Percentiles rank a stretch among this genome's conserved stretches.
Conservation (phyloP, 2,888 invertebrate genomes). For the Pseudolycoriella hygida region DNA sequence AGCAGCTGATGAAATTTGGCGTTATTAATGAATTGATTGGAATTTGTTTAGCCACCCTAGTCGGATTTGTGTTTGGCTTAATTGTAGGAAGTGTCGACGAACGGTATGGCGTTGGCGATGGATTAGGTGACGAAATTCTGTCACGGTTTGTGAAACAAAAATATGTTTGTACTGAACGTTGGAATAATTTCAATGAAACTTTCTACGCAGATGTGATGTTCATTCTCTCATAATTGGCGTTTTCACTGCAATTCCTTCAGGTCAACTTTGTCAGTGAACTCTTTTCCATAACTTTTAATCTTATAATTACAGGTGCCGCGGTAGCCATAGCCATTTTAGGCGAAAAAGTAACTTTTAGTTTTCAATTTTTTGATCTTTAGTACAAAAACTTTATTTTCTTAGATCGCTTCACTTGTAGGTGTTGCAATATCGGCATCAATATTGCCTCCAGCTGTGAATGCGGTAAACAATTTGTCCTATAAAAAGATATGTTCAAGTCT, state of each 20-base stretch:
- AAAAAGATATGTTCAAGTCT: too few species aligned
- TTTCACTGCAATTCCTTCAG: constrained; percentile 55
- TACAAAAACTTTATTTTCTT: too few species aligned
- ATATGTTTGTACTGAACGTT: background rate
- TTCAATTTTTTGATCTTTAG: too few species aligned
- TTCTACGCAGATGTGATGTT: constrained; percentile 34
- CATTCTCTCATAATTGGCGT: constrained; percentile 51
- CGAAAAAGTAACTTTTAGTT: constrained; percentile 52
- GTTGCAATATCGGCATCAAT: constrained; percentile 69
- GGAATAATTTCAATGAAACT: constrained; percentile 2
- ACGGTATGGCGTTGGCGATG: constrained; percentile 37
- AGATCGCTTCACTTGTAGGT: constrained; percentile 49
- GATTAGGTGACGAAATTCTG: constrained; percentile 49
- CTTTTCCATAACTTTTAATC: too few species aligned
- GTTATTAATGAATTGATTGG: constrained; percentile 49
- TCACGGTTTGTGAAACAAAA: constrained; percentile 28
- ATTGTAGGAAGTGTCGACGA: constrained; percentile 37
- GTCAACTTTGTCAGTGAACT: too few species aligned
- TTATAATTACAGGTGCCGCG: too few species aligned
- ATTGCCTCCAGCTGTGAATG: constrained; percentile 64
- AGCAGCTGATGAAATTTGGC: constrained; percentile 42
- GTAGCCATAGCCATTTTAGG: constrained; percentile 62
- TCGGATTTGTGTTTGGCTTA: constrained; percentile 51
- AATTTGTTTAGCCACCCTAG: constrained; percentile 41
- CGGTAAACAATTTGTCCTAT: constrained; percentile 33